phyloP scores from a whole-genome alignment of 2,113 vertebrate species.

The Archocentrus centrarchus region DNA sequence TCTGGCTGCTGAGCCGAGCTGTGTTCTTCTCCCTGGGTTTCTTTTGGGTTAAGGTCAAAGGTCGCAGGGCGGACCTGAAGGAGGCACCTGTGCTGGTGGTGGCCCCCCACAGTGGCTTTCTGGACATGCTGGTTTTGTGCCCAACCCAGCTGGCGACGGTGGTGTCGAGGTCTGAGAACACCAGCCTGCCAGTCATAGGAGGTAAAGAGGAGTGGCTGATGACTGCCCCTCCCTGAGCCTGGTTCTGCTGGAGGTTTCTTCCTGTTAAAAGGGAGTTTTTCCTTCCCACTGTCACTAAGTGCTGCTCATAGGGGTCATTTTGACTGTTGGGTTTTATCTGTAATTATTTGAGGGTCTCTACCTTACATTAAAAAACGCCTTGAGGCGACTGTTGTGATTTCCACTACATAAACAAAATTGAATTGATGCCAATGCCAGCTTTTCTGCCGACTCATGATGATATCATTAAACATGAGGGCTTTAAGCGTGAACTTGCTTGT shows the following conservation, averaged over 20 bases:
- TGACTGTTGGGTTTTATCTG: too few relatives aligned
- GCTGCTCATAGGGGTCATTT: too few relatives aligned
- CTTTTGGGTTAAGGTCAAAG: conserved; percentile 85
- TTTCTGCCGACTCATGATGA: not conserved
- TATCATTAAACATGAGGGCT: not conserved
- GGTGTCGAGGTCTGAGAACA: conserved; percentile 89
- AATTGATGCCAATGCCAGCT: not conserved
- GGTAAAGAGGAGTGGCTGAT: conserved; percentile 57
- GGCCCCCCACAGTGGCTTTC: conserved; percentile 88
- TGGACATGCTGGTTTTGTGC: conserved; percentile 88
- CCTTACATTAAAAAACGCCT: too few relatives aligned
- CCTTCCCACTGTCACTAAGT: too few relatives aligned
- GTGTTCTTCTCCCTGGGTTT: conserved; percentile 88
- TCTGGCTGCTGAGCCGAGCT: conserved; percentile 82
- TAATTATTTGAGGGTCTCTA: too few relatives aligned
- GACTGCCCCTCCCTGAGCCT: too few relatives aligned
- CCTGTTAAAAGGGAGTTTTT: too few relatives aligned
- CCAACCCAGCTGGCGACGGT: conserved; percentile 83
- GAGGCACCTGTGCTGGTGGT: conserved; percentile 89
- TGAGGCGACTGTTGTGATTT: too few relatives aligned
- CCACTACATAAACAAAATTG: too few relatives aligned
- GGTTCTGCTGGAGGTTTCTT: too few relatives aligned
- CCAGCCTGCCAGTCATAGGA: conserved; percentile 87
- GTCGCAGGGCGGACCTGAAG: conserved; percentile 81
- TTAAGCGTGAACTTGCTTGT: not conserved